Evolutionary conservation across 1,140 invertebrate genomes (phyloP), one percentile per base, ranked within the genome.

Genomic region (Sinella curviseta): DNA sequence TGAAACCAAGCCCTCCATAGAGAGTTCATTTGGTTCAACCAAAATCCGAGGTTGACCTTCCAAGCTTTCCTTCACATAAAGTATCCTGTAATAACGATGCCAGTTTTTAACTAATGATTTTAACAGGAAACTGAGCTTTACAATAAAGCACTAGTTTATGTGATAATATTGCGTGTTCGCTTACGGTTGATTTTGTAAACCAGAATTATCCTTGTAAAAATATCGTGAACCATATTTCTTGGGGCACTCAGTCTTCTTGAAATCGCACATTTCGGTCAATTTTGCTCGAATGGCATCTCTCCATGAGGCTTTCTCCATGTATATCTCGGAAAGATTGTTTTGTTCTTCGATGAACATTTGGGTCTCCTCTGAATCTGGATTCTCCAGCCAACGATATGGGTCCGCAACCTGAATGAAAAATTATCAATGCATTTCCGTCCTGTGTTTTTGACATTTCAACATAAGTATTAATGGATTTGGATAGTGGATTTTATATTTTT

Each of bases 381-480:
- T 94, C 88, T 99, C 98, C 31, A 99, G 87, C 96, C 96, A 99
- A 70, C 96, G 91, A 86, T 99, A 99, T 0, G 96, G 95, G 89
- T 99, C 97, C 81, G 86, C 78, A 77, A 99, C 89, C 95, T 97
- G 57, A 87, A 28, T 60, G 28, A 75, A 75, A 78, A n/a, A n/a
- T n/a, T n/a, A n/a, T n/a, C n/a, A n/a, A n/a, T n/a, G 0, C 0
- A 67, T 34, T 24, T n/a, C 24, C 8, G 26, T 28, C 8, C 16
- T 74, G 73, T 33, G 30, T 70, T 17, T 70, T 16, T 24, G 36
- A 74, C 30, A 74, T 20, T 20, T 33, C 17, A 12, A 30, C 73
- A 74, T 3, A 34, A 12, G 14, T 34, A 33, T 54, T 54, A 54
- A 54, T 54, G 12, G n/a, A n/a, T 14, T 54, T 14, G 12, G n/a